Conservation (phyloP, 2,113 vertebrate genomes). For the Talpa occidentalis region DNA sequence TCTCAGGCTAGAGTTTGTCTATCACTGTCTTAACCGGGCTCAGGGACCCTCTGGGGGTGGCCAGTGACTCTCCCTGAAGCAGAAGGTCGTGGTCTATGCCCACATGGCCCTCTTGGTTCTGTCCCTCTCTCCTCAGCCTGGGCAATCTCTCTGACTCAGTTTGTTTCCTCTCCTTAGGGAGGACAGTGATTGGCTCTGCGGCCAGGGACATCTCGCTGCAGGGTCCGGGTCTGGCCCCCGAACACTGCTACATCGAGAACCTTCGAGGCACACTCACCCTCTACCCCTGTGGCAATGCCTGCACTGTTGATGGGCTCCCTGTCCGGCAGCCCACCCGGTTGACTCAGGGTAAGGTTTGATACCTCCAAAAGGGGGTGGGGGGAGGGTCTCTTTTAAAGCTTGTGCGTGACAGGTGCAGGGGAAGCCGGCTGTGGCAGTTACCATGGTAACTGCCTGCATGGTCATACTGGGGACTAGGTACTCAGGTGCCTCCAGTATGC, state of each 20-base stretch:
- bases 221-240: conserved; percentile 89
- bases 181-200: conserved; percentile 91
- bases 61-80: neutral
- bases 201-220: conserved; percentile 92
- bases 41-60: neutral
- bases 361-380: neutral
- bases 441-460: conserved; percentile 9
- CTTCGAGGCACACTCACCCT: conserved; percentile 90
- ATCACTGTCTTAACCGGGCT: neutral
- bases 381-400: neutral
- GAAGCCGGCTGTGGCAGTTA: neutral
- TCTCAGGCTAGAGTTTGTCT: neutral
- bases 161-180: conserved; percentile 85
- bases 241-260: conserved; percentile 97
- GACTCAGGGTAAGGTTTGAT: conserved; percentile 90
- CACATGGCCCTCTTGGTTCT: neutral
- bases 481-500: neutral
- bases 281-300: conserved; percentile 94
- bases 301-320: conserved; percentile 90
- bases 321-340: conserved; percentile 90
- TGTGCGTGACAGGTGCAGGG: neutral
- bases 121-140: neutral
- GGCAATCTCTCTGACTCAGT: neutral
- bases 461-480: neutral
- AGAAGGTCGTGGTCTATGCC: neutral